phyloP scores from a whole-genome alignment of 1,140 invertebrate genomes.

The Palaemon carinicauda region DNA sequence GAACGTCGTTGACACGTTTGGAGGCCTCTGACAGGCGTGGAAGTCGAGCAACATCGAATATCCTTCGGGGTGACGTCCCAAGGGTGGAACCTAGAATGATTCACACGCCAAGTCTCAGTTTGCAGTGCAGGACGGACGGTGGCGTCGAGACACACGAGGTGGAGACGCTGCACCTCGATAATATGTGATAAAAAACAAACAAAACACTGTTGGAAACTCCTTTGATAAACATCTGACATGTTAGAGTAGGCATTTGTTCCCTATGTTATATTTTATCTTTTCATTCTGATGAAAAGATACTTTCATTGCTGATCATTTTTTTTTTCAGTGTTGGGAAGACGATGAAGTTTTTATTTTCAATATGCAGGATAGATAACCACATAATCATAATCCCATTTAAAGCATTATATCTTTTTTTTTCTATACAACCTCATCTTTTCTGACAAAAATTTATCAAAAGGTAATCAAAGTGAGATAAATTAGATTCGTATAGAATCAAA shows the following conservation, averaged over 20 bases:
- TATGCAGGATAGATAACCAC: too few species aligned
- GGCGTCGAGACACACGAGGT: constrained; percentile 41
- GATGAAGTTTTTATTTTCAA: too few species aligned
- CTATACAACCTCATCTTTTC: too few species aligned
- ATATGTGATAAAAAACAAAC: constrained; percentile 38
- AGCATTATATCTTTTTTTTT: too few species aligned
- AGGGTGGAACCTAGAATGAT: constrained; percentile 43
- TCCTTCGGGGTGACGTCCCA: constrained; percentile 5
- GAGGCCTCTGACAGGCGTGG: constrained; percentile 3
- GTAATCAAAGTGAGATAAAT: too few species aligned
- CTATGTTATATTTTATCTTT: background rate
- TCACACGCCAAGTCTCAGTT: constrained; percentile 33
- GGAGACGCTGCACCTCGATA: constrained; percentile 47
- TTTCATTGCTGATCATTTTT: background rate
- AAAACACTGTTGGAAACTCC: background rate
- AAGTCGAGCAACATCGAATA: background rate
- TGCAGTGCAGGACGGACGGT: constrained; percentile 48
- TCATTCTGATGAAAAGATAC: background rate
- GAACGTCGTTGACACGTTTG: background rate
- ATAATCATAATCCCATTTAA: too few species aligned
- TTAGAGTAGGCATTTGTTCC: background rate
- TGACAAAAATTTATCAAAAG: too few species aligned
- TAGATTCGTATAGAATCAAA: too few species aligned
- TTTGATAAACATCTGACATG: background rate
- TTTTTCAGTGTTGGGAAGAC: too few species aligned